These are phyloP conservation scores for Myxocyprinus asiaticus DNA, from an alignment of 2,113 vertebrate genomes.

Conservation along the genomic window DNA sequence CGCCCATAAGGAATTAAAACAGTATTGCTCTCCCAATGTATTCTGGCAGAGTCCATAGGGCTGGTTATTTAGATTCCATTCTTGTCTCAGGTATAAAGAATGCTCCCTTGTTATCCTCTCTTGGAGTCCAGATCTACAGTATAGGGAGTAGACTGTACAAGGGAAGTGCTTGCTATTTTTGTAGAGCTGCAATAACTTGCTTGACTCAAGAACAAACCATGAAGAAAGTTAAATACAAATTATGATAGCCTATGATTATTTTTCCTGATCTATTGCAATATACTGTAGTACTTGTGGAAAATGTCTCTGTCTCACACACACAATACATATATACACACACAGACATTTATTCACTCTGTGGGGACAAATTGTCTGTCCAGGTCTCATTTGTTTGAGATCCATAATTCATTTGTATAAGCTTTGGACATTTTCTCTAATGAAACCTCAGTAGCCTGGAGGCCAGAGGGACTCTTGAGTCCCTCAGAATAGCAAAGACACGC, in stretches of 20 bases:
- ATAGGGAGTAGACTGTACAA: background rate
- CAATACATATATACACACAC: background rate
- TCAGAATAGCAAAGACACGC: constrained; percentile 48
- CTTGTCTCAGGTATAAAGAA: constrained; percentile 51
- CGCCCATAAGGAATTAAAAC: constrained; percentile 51
- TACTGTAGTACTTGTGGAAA: background rate
- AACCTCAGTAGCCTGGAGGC: constrained; percentile 46
- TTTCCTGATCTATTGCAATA: background rate
- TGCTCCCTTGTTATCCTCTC: constrained; percentile 46
- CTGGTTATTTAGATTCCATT: constrained; percentile 47
- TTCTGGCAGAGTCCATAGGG: constrained; percentile 24
- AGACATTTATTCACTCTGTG: constrained; percentile 19
- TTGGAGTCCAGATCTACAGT: constrained; percentile 22
- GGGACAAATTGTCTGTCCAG: constrained; percentile 39
- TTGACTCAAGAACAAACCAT: background rate
- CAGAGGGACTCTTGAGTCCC: constrained; percentile 26
- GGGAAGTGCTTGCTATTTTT: constrained; percentile 29
- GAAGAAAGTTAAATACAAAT: background rate
- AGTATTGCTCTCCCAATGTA: constrained; percentile 27
- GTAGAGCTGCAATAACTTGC: constrained; percentile 21
- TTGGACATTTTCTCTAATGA: constrained; percentile 52
- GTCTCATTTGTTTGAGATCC: constrained; percentile 55
- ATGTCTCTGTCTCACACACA: background rate
- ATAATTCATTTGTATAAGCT: constrained; percentile 57
- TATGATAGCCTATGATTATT: background rate